Evolutionary conservation across 2,888 invertebrate genomes (phyloP), one percentile per base, ranked within the genome.

Genomic region (Eudemis profundana): DNA sequence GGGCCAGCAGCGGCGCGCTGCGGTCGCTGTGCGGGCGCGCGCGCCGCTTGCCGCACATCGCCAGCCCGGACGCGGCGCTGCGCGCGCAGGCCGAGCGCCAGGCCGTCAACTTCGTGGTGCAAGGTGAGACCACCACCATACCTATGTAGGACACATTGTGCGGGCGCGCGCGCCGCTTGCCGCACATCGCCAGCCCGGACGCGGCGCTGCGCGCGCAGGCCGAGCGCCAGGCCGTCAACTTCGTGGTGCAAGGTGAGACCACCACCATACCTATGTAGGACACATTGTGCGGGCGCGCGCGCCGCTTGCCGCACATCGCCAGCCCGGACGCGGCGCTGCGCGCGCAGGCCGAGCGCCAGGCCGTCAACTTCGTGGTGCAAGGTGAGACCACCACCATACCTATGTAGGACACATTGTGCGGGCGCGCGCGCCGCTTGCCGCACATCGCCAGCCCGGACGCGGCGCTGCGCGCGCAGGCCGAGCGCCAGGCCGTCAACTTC

Each of bases 401-500:
- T n/a, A n/a, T n/a, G n/a, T n/a, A n/a, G n/a, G n/a, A n/a, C n/a
- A 23, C 14, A 70, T 49, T 5, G 23, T 82, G 74, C 23, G 78
- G 79, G 62, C 78, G 57, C 54, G 68, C 40, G 64, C 79, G 61
- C 56, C 71, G 33, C 76, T 78, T 63, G 14, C 59, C 66, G 10
- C 68, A 72, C 23, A 3, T 23, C 23, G 23, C 23, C 53, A 15
- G 53, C 40, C 61, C 69, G 15, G 73, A 83, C 76, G 51, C 59
- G 63, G 74, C 72, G 19, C 76, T 69, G 27, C 74, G 78, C 42
- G 68, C 87, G 46, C 88, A 86, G 38, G 86, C 91, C 0, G 84
- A 87, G 71, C 71, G 93, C 19, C 93, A 92, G 76, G 93, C 93
- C 0, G 74, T 93, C 70, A 93, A 93, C 76, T 93, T 91, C 67